Base-by-base conservation (phyloP, 2,797 vertebrate genomes). In the Pangasius krempfi region DNA sequence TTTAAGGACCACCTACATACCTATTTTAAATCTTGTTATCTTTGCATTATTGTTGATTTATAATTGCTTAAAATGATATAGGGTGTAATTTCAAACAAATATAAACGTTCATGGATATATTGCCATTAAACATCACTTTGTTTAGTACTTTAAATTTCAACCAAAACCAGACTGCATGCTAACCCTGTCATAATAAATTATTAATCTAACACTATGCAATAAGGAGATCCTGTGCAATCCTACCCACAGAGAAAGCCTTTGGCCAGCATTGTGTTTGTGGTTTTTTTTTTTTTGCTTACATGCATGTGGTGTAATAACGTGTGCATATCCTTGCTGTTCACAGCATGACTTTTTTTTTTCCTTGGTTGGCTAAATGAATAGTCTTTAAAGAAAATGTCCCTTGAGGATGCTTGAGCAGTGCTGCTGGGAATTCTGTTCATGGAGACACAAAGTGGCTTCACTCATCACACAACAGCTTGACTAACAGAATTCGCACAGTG, bases 141-240 rank as follows among this genome's bases (percentile, higher is more conserved):
- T 5, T 64, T n/a, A 64, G 4, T n/a, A 47, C 37, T 47, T 30
- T 20, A 96, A 92, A 94, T 96, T 95, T 90, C 90, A 88, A 88
- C 92, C 91, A 90, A 92, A 73, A 90, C 93, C 90, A 93, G 93
- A 94, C 52, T 58, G 30, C 91, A 94, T 94, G 92, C 93, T 95
- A 93, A 95, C 93, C 93, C 93, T 93, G 92, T 91, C 87, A 90
- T 91, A 90, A 94, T 95, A 93, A 96, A 96, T 95, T 92, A 96
- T 96, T 95, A 92, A 95, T 96, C 92, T 94, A 89, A 93, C 94
- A 89, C 91, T 94, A 95, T 91, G 93, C 93, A 94, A 95, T 95
- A 92, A 93, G 91, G 93, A 93, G 50, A 92, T 94, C n/a, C n/a
- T n/a, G n/a, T n/a, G n/a, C n/a, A n/a, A 75, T 37, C 75, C 70